These are phyloP conservation scores for Oenanthe oenanthe DNA, from an alignment of 2,113 vertebrate species.

Conservation along the genomic window DNA sequence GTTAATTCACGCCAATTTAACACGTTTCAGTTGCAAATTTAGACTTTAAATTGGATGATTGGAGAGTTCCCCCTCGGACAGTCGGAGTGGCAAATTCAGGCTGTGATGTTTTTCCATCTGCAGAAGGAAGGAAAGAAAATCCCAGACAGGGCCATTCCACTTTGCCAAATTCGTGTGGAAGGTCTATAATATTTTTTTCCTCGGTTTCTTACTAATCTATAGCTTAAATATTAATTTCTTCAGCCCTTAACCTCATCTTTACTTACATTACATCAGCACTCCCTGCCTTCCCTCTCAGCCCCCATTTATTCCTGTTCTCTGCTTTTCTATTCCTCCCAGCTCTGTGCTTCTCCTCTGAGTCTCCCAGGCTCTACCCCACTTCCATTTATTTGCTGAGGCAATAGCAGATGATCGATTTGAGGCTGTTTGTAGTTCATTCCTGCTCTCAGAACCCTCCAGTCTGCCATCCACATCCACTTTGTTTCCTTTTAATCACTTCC, in stretches of 20 bases:
- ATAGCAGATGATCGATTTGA: neutral
- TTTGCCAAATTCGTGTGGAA: neutral
- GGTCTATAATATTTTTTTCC: neutral
- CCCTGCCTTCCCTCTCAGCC: neutral
- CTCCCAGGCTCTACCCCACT: neutral
- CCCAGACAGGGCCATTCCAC: neutral
- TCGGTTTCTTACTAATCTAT: neutral
- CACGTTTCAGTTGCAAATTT: no score
- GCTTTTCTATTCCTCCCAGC: neutral
- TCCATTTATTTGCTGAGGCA: neutral
- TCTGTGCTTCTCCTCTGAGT: neutral
- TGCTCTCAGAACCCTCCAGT: neutral
- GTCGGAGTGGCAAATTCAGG: neutral
- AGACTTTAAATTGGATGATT: neutral
- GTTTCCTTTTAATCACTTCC: neutral
- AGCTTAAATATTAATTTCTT: neutral
- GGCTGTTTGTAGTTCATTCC: neutral
- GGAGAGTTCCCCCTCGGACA: neutral
- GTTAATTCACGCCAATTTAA: fast-evolving
- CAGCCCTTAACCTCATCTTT: neutral
- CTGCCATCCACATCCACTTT: neutral
- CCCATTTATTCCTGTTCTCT: neutral
- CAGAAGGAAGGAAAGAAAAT: neutral
- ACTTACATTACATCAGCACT: neutral
- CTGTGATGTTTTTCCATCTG: fast-evolving